A percentile compares a stretch with the other conserved stretches of the same genome.
Evolutionary conservation across 2,888 invertebrate species (phyloP).

Genomic region (Subacronicta megacephala): DNA sequence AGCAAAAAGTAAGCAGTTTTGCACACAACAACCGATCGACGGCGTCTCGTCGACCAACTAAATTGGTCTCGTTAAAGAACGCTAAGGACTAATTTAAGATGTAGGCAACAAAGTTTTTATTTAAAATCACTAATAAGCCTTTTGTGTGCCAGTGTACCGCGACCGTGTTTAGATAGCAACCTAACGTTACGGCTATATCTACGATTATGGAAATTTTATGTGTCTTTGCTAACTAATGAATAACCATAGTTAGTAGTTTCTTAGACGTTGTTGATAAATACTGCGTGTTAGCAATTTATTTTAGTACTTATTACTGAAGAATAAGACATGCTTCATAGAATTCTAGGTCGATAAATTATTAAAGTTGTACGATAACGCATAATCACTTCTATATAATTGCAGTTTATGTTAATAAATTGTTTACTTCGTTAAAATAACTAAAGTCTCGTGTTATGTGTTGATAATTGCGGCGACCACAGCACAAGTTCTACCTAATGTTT

Average conservation of each 20-base stretch:
- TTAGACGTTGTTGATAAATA: slow-evolving; percentile 63
- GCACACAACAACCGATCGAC: slow-evolving; percentile 81
- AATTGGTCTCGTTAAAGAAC: slow-evolving; percentile 84
- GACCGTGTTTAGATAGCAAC: slow-evolving; percentile 54
- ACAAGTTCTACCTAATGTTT: slow-evolving; percentile 29
- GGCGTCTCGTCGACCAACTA: slow-evolving; percentile 76
- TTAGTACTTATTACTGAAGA: slow-evolving; percentile 51
- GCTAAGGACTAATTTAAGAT: slow-evolving; percentile 83
- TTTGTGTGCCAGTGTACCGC: slow-evolving; percentile 58
- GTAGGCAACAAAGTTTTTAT: slow-evolving; percentile 80
- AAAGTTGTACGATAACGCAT: slow-evolving; percentile 33
- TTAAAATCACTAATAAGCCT: slow-evolving; percentile 63
- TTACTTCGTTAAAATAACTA: slow-evolving; percentile 55
- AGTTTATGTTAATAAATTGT: slow-evolving; percentile 48
- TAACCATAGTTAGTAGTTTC: slow-evolving; percentile 60
- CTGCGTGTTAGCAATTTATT: slow-evolving; percentile 57
- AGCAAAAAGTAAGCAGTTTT: slow-evolving; percentile 83
- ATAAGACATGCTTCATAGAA: slow-evolving; percentile 43
- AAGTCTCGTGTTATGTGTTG: slow-evolving; percentile 46
- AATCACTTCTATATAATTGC: slow-evolving; percentile 47
- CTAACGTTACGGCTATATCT: slow-evolving; percentile 58
- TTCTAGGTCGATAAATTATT: slow-evolving; percentile 36
- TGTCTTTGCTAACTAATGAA: slow-evolving; percentile 68
- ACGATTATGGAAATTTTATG: slow-evolving; percentile 68
- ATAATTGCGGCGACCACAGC: slow-evolving; percentile 40